phyloP scores from a whole-genome alignment of 2,113 vertebrate species.

The Brachyistius frenatus region DNA sequence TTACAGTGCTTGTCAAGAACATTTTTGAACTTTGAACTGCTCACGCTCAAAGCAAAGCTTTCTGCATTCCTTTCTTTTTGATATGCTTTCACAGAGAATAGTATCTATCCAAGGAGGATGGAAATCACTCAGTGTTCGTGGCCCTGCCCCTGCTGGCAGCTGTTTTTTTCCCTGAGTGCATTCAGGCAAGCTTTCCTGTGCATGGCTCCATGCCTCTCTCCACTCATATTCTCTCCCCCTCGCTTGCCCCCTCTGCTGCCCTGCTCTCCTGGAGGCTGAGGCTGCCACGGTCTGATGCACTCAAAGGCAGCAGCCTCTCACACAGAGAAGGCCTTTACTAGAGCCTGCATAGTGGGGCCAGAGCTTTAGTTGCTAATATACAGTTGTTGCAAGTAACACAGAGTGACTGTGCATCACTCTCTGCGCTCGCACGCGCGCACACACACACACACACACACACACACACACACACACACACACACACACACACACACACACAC shows the following conservation, averaged over 20 bases:
- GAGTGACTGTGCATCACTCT: constrained; percentile 61
- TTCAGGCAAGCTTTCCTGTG: constrained; percentile 67
- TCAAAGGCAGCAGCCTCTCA: constrained; percentile 66
- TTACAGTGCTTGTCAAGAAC: constrained; percentile 26
- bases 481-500: constrained; percentile 21
- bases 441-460: not conserved
- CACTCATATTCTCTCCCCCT: not conserved
- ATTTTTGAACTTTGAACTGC: constrained; percentile 23
- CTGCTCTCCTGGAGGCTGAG: constrained; percentile 69
- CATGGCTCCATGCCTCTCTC: constrained; percentile 33
- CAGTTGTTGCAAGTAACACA: constrained; percentile 68
- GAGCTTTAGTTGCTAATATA: constrained; percentile 62
- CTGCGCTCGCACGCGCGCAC: constrained; percentile 3
- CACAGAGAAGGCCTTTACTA: constrained; percentile 65
- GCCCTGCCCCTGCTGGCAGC: constrained; percentile 69
- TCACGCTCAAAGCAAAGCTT: constrained; percentile 45
- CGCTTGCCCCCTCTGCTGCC: constrained; percentile 25
- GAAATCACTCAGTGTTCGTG: constrained; percentile 64
- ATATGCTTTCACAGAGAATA: constrained; percentile 67
- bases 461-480: not conserved
- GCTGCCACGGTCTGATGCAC: constrained; percentile 72
- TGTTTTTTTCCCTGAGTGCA: constrained; percentile 62
- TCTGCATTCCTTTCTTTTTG: constrained; percentile 49
- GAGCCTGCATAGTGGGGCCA: constrained; percentile 50
- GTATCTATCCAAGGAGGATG: constrained; percentile 60